Percentiles rank a stretch among this genome's conserved stretches.
Evolutionary conservation across 1,140 invertebrate genomes (phyloP).

Genomic region (Ips nitidus): DNA sequence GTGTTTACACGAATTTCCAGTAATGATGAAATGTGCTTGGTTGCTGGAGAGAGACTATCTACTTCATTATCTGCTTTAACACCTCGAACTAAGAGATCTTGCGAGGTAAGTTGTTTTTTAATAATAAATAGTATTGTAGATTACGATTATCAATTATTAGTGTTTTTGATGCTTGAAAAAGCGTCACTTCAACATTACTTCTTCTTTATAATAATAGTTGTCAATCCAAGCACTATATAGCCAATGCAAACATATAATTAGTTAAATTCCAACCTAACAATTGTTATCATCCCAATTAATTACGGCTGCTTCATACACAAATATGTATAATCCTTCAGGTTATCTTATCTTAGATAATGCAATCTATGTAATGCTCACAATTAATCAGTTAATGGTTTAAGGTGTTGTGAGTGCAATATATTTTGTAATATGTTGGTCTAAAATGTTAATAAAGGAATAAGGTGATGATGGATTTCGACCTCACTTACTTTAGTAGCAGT

Average conservation of each 20-base stretch:
- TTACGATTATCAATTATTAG: background rate
- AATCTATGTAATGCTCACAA: too few species aligned
- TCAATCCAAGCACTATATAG: background rate
- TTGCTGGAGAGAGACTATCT: background rate
- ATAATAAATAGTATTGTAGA: background rate
- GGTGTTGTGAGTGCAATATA: too few species aligned
- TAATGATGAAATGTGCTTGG: constrained; percentile 6
- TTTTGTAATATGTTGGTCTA: too few species aligned
- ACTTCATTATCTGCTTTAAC: constrained; percentile 5
- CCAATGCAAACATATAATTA: background rate
- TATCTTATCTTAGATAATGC: too few species aligned
- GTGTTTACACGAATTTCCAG: constrained; percentile 3
- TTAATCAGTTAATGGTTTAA: too few species aligned
- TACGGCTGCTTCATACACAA: too few species aligned
- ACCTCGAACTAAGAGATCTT: background rate
- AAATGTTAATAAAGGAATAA: background rate
- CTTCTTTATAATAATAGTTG: background rate
- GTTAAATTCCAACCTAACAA: background rate
- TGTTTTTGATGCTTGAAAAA: background rate
- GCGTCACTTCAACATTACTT: background rate
- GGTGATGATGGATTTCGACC: constrained; percentile 14
- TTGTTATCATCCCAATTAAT: too few species aligned
- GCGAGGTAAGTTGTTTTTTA: background rate
- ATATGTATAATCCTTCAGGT: too few species aligned
- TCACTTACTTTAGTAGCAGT: constrained; percentile 25